Percentiles rank a stretch among this genome's conserved stretches.
These are phyloP conservation scores for Danionella dracula DNA, from an alignment of 2,797 vertebrate species.

Conservation along the genomic window DNA sequence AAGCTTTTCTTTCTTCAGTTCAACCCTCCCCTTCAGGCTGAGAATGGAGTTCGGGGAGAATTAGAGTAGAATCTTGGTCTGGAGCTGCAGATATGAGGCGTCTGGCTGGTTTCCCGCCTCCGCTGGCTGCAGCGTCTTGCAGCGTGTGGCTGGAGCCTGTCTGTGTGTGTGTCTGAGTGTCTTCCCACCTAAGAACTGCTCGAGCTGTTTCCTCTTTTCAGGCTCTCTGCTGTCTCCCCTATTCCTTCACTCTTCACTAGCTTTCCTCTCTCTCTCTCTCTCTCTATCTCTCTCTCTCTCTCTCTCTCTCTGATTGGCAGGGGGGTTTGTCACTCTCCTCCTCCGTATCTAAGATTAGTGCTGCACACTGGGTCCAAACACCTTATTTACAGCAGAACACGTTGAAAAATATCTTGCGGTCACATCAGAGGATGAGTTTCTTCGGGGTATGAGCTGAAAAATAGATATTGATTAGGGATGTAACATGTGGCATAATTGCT, in stretches of 20 bases:
- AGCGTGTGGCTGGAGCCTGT: background rate
- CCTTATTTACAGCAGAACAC: slow-evolving; percentile 11
- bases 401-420: slow-evolving; percentile 40
- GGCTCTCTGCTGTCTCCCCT: background rate
- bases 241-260: background rate
- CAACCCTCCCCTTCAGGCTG: slow-evolving; percentile 21
- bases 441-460: slow-evolving; percentile 26
- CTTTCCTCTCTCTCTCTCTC: slow-evolving; percentile 6
- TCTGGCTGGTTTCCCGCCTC: slow-evolving; percentile 11
- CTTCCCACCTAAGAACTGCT: slow-evolving; percentile 15
- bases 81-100: slow-evolving; percentile 4
- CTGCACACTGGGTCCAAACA: slow-evolving; percentile 46
- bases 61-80: slow-evolving; percentile 3
- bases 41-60: background rate
- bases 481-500: background rate
- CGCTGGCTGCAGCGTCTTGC: slow-evolving; percentile 10
- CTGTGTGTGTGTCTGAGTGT: background rate
- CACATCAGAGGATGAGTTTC: slow-evolving; percentile 49
- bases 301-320: slow-evolving; percentile 15
- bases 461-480: slow-evolving; percentile 17
- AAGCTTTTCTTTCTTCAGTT: slow-evolving; percentile 10
- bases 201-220: slow-evolving; percentile 19
- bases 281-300: slow-evolving; percentile 6
- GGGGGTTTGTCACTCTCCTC: slow-evolving; percentile 19
- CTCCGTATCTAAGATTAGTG: slow-evolving; percentile 44